Evolutionary conservation across 2,797 vertebrate genomes (phyloP).

Genomic region (Molossus alvarezi): DNA sequence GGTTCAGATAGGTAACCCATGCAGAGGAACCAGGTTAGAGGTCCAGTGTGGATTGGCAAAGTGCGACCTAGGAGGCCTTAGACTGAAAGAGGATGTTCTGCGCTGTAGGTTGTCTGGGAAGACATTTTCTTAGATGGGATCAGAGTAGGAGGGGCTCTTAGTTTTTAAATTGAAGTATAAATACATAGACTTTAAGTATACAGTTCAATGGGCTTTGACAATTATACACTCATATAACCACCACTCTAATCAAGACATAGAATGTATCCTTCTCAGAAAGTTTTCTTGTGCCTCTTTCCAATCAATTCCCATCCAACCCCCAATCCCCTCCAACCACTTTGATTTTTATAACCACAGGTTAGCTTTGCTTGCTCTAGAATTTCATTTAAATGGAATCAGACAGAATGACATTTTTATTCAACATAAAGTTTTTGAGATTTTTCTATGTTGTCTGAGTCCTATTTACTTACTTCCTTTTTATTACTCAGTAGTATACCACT

Average conservation of each 20-base stretch:
- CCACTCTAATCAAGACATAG: neutral
- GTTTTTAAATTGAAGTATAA: constrained; percentile 51
- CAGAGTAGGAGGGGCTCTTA: neutral
- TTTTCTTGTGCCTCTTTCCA: constrained; percentile 12
- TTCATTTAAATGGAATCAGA: constrained; percentile 36
- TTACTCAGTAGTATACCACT: neutral
- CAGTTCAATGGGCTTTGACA: constrained; percentile 10
- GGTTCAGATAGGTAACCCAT: neutral
- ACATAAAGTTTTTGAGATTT: neutral
- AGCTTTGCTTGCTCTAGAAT: constrained; percentile 53
- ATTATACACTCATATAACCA: neutral
- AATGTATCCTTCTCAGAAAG: neutral
- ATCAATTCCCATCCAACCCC: neutral
- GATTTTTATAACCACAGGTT: constrained; percentile 7
- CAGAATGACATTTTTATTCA: constrained; percentile 2
- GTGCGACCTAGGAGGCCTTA: neutral
- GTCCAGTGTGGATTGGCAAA: neutral
- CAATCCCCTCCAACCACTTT: neutral
- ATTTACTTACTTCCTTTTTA: constrained; percentile 39
- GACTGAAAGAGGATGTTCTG: neutral
- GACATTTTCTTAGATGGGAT: neutral
- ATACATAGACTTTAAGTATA: neutral
- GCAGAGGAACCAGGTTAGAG: neutral
- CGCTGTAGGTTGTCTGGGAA: neutral
- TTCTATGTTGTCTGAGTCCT: neutral